phyloP scores from a whole-genome alignment of 1,140 invertebrate species.

The Euura lappo region DNA sequence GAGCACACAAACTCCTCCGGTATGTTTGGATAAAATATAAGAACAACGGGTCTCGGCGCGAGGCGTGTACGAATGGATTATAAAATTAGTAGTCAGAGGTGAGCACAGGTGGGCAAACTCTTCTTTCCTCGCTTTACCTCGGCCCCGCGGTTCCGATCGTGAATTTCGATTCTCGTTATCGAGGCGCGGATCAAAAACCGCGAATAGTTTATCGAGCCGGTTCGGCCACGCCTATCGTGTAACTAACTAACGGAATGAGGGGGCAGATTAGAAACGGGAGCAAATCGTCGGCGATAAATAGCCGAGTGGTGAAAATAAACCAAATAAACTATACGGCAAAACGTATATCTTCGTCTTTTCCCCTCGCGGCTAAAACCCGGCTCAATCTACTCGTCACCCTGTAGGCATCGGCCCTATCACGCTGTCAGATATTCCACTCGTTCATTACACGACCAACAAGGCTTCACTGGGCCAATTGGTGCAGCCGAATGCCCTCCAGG shows the following conservation, averaged over 20 bases:
- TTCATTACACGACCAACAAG: neutral
- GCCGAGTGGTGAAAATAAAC: neutral
- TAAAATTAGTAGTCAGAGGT: neutral
- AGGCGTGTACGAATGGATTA: conserved; percentile 5
- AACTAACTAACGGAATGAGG: neutral
- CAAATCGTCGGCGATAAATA: neutral
- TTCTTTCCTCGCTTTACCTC: neutral
- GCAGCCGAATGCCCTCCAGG: neutral
- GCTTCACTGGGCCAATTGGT: neutral
- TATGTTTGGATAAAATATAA: conserved; percentile 14
- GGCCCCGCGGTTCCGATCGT: neutral
- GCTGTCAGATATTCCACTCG: neutral
- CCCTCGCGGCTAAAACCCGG: neutral
- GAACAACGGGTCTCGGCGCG: neutral
- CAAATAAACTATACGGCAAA: neutral
- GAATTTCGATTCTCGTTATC: neutral
- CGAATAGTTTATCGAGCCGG: neutral
- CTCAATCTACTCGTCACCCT: neutral
- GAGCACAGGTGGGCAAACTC: conserved; percentile 6
- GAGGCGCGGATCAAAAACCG: neutral
- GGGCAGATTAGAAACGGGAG: neutral
- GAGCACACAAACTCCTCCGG: neutral
- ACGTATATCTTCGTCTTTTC: neutral
- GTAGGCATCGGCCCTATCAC: neutral
- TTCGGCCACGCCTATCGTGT: neutral